Evolutionary conservation across 1,140 invertebrate species (phyloP).

Genomic region (Vollenhovia emeryi): DNA sequence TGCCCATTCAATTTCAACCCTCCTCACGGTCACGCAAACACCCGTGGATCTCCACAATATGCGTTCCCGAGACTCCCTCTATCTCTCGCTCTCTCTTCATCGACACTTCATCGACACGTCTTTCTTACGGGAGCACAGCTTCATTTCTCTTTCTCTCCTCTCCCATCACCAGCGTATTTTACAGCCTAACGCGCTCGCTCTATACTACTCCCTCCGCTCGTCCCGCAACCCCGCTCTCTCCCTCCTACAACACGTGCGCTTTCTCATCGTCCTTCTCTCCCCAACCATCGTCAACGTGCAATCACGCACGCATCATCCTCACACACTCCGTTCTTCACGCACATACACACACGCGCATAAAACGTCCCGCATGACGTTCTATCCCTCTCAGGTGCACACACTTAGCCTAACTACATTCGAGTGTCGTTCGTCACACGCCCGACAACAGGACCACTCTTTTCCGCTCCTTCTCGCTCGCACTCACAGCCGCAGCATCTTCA

Average conservation of each 20-base stretch:
- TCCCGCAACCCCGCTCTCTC: slow-evolving; percentile 47
- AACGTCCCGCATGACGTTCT: slow-evolving; percentile 30
- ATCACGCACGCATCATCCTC: not conserved
- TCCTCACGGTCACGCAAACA: slow-evolving; percentile 23
- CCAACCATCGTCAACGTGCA: not conserved
- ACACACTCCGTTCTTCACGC: not conserved
- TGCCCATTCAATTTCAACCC: slow-evolving; percentile 38
- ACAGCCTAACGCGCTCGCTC: slow-evolving; percentile 55
- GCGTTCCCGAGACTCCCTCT: not conserved
- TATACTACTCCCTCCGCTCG: slow-evolving; percentile 34
- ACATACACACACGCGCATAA: not conserved
- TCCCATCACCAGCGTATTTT: not conserved
- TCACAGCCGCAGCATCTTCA: not conserved
- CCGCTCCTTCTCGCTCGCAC: slow-evolving; percentile 16
- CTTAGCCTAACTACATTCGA: slow-evolving; percentile 9
- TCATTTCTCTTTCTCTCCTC: not conserved
- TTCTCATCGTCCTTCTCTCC: slow-evolving; percentile 24
- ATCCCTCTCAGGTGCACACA: slow-evolving; percentile 20
- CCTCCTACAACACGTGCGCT: slow-evolving; percentile 52
- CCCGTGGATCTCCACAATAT: not conserved
- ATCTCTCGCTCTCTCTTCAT: not conserved
- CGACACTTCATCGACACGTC: not conserved
- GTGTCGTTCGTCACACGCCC: slow-evolving; percentile 34
- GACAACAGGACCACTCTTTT: slow-evolving; percentile 9
- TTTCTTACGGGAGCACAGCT: not conserved